Base-by-base conservation (phyloP, 2,888 invertebrate species). In the Diadegma fenestrale region DNA sequence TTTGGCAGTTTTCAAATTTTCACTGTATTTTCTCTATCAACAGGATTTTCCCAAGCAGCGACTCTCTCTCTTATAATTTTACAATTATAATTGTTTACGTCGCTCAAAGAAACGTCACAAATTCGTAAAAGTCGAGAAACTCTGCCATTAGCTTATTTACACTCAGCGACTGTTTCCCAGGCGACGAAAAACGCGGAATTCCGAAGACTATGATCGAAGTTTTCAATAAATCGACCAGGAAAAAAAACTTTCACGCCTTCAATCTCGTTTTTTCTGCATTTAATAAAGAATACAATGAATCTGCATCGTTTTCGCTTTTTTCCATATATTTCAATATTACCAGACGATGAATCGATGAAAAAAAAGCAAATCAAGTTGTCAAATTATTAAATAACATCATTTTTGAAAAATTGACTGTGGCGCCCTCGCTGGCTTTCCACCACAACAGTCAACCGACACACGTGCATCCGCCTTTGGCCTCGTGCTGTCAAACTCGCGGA, bases 91-190 rank as follows among this genome's bases (percentile, higher is more conserved):
- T 72, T 41, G n/a, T 58, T 43, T 17, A 22, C 0, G 7, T 22
- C 14, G 41, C 17, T 26, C 14, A 19, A 51, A 17, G 8, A 58
- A 26, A 58, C 43, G 37, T 19, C 41, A 68, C 8, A 6, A 45
- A 68, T 30, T 45, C 43, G 6, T 43, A 12, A 10, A 14, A 14
- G 6, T 0, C 41, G 43, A 45, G 2, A 48, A 71, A 37, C 22
- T 37, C 14, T 66, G 72, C 45, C 77, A 64, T 30, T 17, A 19
- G 17, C 30, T 14, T 48, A 33, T 66, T 48, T 68, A 63, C 17
- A 54, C 54, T 66, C 68, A 63, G 71, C 80, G 54, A 84, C 64
- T 33, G 83, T 84, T 76, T 75, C 83, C 83, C 54, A 54, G 80
- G 69, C 76, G 19, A 84, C 84, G 51, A 71, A 43, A 3, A 26